These are phyloP conservation scores for Bombus sibiricus DNA, from an alignment of 1,140 invertebrate species.

Conservation along the genomic window DNA sequence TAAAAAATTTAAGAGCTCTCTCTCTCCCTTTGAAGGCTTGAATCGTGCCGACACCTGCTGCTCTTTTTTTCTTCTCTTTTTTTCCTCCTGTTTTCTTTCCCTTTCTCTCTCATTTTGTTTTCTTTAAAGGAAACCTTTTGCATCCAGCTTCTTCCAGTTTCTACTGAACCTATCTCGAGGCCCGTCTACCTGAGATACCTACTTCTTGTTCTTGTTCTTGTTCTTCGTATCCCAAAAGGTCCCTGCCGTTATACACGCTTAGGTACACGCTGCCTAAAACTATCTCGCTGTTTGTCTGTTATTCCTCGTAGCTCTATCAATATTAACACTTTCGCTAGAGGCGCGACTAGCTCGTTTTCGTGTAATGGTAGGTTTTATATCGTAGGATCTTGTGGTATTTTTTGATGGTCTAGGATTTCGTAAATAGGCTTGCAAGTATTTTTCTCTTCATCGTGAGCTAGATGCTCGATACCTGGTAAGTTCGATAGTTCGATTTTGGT, in stretches of 20 bases:
- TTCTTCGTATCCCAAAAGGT: constrained; percentile 30
- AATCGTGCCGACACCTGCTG: constrained; percentile 55
- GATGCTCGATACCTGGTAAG: too few relatives aligned
- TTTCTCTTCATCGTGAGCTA: background rate
- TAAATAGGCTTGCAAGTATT: background rate
- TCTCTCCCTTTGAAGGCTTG: constrained; percentile 44
- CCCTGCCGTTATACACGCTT: constrained; percentile 46
- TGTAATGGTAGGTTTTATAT: background rate
- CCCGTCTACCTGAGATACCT: constrained; percentile 49
- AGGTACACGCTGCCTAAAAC: constrained; percentile 43
- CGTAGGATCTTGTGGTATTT: background rate
- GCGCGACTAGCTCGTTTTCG: background rate
- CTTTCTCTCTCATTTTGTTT: constrained; percentile 19
- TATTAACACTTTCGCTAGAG: constrained; percentile 30
- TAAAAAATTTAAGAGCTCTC: constrained; percentile 54
- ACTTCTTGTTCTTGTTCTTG: background rate
- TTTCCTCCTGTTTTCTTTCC: background rate
- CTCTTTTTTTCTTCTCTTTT: constrained; percentile 4
- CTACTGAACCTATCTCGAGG: constrained; percentile 39
- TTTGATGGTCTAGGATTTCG: background rate
- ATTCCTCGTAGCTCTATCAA: constrained; percentile 42
- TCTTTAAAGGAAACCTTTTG: constrained; percentile 35
- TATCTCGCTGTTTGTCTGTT: constrained; percentile 47
- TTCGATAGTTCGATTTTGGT: background rate
- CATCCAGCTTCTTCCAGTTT: constrained; percentile 56